Percentiles rank a stretch among this genome's conserved stretches.
Evolutionary conservation across 2,113 vertebrate genomes (phyloP).

Genomic region (Corythornis cristatus): DNA sequence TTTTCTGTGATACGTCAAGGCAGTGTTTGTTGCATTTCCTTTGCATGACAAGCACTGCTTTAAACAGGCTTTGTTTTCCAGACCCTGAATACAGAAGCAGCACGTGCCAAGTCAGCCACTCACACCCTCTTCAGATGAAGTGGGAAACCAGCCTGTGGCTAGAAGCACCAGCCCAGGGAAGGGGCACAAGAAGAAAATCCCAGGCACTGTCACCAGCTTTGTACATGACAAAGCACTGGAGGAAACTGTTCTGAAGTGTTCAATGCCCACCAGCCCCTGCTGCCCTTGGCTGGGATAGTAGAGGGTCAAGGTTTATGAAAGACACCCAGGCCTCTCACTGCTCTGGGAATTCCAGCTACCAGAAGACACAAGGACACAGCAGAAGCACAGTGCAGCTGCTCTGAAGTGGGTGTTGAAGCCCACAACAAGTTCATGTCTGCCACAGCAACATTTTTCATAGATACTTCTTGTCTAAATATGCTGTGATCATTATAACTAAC

Average conservation of each 20-base stretch:
- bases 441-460: not conserved
- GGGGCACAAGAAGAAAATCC: not conserved
- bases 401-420: not conserved
- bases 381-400: not conserved
- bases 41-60: not conserved
- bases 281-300: not conserved
- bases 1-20: not conserved
- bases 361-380: fast-evolving
- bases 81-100: not conserved
- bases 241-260: not conserved
- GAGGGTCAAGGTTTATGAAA: not conserved
- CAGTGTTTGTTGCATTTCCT: not conserved
- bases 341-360: not conserved
- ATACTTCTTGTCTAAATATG: not conserved
- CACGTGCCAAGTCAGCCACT: not conserved
- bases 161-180: not conserved
- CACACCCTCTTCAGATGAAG: not conserved
- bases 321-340: not conserved
- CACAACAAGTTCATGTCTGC: not conserved
- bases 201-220: not conserved
- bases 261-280: not conserved
- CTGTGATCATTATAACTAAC: not conserved
- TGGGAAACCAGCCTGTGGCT: not conserved
- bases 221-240: not conserved
- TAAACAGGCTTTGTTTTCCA: not conserved